A percentile compares a stretch with the other conserved stretches of the same genome.
Evolutionary conservation across 2,113 vertebrate species (phyloP).

Genomic region (Ailurus styani): DNA sequence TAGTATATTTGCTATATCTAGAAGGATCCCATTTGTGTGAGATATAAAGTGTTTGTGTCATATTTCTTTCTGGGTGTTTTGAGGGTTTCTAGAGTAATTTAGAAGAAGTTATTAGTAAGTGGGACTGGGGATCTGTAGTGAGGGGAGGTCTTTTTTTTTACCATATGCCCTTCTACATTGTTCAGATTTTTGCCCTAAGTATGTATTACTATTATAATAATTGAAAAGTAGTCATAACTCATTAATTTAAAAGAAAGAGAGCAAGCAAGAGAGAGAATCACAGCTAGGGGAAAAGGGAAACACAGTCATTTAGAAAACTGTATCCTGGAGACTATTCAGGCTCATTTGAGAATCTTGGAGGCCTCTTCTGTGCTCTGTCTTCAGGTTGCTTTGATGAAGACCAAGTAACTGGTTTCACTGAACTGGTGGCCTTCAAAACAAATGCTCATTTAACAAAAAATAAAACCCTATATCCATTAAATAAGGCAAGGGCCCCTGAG

Average conservation of each 20-base stretch:
- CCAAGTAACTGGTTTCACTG: neutral
- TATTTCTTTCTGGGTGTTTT: neutral
- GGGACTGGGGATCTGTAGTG: neutral
- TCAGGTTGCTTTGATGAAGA: neutral
- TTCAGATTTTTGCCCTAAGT: slow-evolving; percentile 35
- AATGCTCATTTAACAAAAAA: neutral
- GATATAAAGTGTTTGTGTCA: neutral
- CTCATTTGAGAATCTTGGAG: neutral
- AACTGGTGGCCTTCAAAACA: neutral
- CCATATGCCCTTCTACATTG: neutral
- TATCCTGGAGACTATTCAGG: neutral
- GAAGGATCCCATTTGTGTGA: neutral
- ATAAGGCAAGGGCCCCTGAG: neutral
- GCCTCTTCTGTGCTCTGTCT: neutral
- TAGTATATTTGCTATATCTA: neutral
- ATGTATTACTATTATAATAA: slow-evolving; percentile 34
- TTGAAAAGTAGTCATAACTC: slow-evolving; percentile 54
- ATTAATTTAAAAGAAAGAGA: slow-evolving; percentile 42
- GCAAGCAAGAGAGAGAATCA: neutral
- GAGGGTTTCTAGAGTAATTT: neutral
- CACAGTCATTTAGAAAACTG: neutral
- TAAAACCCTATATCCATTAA: neutral
- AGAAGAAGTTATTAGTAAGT: neutral
- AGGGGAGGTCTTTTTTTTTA: neutral
- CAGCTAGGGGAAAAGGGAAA: neutral